A percentile compares a stretch with the other conserved stretches of the same genome.
Evolutionary conservation across 2,113 vertebrate genomes (phyloP).

Genomic region (Notarius lentiginosus): DNA sequence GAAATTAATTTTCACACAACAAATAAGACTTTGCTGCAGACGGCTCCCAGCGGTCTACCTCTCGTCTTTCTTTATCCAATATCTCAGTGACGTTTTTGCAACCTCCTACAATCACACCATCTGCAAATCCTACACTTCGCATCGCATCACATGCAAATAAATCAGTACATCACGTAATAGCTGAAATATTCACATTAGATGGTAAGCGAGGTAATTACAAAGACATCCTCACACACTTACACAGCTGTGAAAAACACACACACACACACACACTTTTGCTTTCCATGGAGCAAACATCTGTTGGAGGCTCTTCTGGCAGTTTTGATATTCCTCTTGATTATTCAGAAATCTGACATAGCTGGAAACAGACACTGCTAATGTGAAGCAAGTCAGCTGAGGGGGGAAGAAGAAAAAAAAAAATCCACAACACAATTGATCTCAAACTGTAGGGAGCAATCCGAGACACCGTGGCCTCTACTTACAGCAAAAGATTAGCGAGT

Average conservation of each 20-base stretch:
- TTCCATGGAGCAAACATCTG: background rate
- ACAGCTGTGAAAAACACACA: background rate
- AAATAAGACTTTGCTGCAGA: constrained; percentile 24
- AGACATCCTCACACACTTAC: background rate
- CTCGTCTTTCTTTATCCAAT: constrained; percentile 15
- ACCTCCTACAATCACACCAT: constrained; percentile 38
- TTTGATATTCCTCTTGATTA: constrained; percentile 18
- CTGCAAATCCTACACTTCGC: constrained; percentile 24
- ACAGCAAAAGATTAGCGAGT: constrained; percentile 13
- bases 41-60: constrained; percentile 28
- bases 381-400: background rate
- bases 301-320: background rate
- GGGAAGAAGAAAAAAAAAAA: background rate
- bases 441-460: background rate
- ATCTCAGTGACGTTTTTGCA: constrained; percentile 27
- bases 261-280: background rate
- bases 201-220: constrained; percentile 26
- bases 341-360: constrained; percentile 7
- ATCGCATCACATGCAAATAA: constrained; percentile 7
- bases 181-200: constrained; percentile 11
- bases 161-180: background rate
- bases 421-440: background rate
- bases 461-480: constrained; percentile 17
- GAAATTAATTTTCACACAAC: constrained; percentile 53
- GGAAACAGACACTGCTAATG: background rate